These are phyloP conservation scores for Chaenodraco wilsoni DNA, from an alignment of 2,797 vertebrate species.

Conservation along the genomic window DNA sequence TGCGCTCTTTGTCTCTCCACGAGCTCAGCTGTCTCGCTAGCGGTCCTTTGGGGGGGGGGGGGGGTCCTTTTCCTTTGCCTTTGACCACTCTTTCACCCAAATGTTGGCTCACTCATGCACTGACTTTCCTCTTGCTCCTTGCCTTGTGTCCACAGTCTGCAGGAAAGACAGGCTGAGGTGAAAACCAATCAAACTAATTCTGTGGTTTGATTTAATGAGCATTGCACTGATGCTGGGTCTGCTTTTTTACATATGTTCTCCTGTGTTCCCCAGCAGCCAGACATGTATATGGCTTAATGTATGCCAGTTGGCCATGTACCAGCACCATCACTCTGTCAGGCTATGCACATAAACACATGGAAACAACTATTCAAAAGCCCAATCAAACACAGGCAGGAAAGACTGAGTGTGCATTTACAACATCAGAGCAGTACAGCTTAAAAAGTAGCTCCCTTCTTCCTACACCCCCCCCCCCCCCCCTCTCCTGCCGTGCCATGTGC, in stretches of 20 bases:
- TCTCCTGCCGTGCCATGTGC: constrained; percentile 20
- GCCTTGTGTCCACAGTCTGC: constrained; percentile 60
- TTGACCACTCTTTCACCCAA: constrained; percentile 64
- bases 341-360: constrained; percentile 56
- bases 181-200: constrained; percentile 18
- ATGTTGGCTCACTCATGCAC: constrained; percentile 66
- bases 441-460: constrained; percentile 25
- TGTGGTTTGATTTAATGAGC: constrained; percentile 29
- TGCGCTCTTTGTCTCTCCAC: constrained; percentile 78
- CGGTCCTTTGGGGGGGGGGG: constrained; percentile 69
- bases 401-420: neutral
- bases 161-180: constrained; percentile 20
- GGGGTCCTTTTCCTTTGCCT: constrained; percentile 69
- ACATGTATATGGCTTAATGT: constrained; percentile 41
- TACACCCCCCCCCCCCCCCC: constrained; percentile 18
- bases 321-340: constrained; percentile 8
- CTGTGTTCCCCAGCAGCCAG: constrained; percentile 25
- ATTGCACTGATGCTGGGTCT: constrained; percentile 16
- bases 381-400: constrained; percentile 29
- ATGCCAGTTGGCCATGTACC: constrained; percentile 41
- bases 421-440: constrained; percentile 2
- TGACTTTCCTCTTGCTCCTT: constrained; percentile 70
- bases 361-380: constrained; percentile 19
- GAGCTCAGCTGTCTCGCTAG: constrained; percentile 80
- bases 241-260: constrained; percentile 25